Conservation (phyloP, 1,140 invertebrate genomes). For the Drosophila kanapiae region DNA sequence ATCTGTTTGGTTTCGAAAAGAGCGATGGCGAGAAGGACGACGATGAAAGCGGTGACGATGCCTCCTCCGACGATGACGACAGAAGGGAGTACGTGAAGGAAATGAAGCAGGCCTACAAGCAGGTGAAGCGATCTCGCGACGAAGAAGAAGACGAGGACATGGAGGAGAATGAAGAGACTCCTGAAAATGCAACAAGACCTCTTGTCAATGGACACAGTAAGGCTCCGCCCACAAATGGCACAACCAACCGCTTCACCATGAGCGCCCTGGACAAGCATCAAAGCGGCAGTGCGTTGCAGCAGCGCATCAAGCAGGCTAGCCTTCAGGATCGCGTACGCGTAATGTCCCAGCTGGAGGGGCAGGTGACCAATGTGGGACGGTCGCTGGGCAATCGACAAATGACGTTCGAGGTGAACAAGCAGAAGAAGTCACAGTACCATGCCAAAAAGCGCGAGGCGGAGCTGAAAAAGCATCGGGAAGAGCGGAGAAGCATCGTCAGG, state of each 20-base stretch:
- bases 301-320: conserved; percentile 87
- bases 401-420: conserved; percentile 88
- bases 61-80: conserved; percentile 93
- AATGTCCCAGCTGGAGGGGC: conserved; percentile 87
- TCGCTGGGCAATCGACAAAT: conserved; percentile 90
- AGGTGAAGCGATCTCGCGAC: conserved; percentile 84
- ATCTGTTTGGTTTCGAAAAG: conserved; percentile 82
- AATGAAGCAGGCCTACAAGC: conserved; percentile 90
- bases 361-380: conserved; percentile 87
- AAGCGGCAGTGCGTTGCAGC: conserved; percentile 44
- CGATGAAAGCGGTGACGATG: conserved; percentile 72
- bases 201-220: conserved; percentile 35
- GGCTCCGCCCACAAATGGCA: conserved; percentile 20
- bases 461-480: conserved; percentile 89
- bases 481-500: conserved; percentile 90
- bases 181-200: conserved; percentile 31
- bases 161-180: conserved; percentile 53
- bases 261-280: conserved; percentile 50
- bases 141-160: conserved; percentile 71
- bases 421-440: conserved; percentile 86
- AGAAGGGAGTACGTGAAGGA: conserved; percentile 92
- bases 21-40: conserved; percentile 57
- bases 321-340: conserved; percentile 89
- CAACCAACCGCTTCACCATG: conserved; percentile 47
- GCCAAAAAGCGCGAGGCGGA: conserved; percentile 86